Evolutionary conservation across 2,888 invertebrate species (phyloP).

Genomic region (Drosophila peninsularis): DNA sequence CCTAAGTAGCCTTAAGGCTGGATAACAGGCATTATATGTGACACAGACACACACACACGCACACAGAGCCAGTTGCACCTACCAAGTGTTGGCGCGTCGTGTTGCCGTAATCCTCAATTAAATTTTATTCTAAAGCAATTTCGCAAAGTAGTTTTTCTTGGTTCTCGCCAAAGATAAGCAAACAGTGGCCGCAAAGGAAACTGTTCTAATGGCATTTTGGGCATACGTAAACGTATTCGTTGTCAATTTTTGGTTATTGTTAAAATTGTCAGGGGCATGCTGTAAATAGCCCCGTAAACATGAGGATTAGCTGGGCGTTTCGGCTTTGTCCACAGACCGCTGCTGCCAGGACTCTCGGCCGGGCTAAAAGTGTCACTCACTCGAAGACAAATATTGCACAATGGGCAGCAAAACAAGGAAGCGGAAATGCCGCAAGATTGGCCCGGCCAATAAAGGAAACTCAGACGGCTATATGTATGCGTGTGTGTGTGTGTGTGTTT

Average conservation of each 20-base stretch:
- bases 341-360: constrained; percentile 26
- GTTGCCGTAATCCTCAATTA: constrained; percentile 82
- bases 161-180: constrained; percentile 64
- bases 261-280: constrained; percentile 69
- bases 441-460: constrained; percentile 46
- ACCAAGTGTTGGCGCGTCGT: constrained; percentile 31
- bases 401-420: constrained; percentile 64
- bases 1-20: constrained; percentile 80
- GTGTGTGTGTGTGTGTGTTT: constrained; percentile 4
- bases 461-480: constrained; percentile 1
- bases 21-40: constrained; percentile 76
- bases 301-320: constrained; percentile 78
- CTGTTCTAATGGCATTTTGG: constrained; percentile 56
- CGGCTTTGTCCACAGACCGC: constrained; percentile 67
- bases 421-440: constrained; percentile 81
- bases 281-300: constrained; percentile 81
- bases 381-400: constrained; percentile 72
- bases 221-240: constrained; percentile 34
- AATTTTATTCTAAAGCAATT: constrained; percentile 82
- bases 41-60: constrained; percentile 40
- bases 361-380: constrained; percentile 72
- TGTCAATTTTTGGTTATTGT: constrained; percentile 69
- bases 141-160: constrained; percentile 73
- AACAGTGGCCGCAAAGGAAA: constrained; percentile 49
- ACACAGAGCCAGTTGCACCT: constrained; percentile 26